Evolutionary conservation across 64 coral and sea anemone genomes (phyloP).

Genomic region (Catalaphyllia jardinei): DNA sequence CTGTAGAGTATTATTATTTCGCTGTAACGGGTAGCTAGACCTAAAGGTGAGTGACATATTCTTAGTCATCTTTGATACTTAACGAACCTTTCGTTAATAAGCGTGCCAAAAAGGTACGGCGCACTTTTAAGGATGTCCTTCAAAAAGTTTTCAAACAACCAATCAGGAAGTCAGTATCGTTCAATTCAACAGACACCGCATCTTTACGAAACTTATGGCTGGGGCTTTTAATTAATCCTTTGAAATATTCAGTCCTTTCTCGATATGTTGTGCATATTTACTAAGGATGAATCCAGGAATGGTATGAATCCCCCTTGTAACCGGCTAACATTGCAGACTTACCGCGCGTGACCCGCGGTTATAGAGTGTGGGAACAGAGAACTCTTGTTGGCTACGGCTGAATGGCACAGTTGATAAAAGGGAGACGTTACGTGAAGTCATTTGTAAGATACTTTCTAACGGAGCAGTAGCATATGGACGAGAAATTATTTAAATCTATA

Average conservation of each 20-base stretch:
- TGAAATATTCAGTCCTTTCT: conserved; percentile 4
- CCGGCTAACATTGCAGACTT: background rate
- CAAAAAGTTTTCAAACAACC: conserved; percentile 13
- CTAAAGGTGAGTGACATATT: conserved; percentile 15
- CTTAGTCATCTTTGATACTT: background rate
- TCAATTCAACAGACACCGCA: conserved; percentile 5
- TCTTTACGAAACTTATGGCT: conserved; percentile 11
- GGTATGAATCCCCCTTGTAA: background rate
- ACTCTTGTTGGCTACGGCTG: conserved; percentile 21
- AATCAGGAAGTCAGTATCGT: conserved; percentile 4
- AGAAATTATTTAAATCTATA: conserved; percentile 25
- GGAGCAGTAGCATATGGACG: conserved; percentile 13
- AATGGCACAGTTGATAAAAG: conserved; percentile 22
- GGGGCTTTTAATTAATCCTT: conserved; percentile 22
- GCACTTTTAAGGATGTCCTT: conserved; percentile 17
- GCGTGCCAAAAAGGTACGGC: conserved; percentile 7
- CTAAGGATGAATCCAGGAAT: conserved; percentile 19
- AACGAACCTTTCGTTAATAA: background rate
- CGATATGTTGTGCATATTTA: conserved; percentile 16
- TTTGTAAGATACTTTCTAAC: conserved; percentile 24
- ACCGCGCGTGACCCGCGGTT: background rate
- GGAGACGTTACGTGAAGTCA: conserved; percentile 11
- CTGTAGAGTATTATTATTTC: conserved; percentile 15
- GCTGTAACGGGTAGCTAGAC: background rate
- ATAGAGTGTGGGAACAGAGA: background rate